Evolutionary conservation across 2,888 invertebrate genomes (phyloP), one percentile per base, ranked within the genome.

Genomic region (Cylloceria caligata): DNA sequence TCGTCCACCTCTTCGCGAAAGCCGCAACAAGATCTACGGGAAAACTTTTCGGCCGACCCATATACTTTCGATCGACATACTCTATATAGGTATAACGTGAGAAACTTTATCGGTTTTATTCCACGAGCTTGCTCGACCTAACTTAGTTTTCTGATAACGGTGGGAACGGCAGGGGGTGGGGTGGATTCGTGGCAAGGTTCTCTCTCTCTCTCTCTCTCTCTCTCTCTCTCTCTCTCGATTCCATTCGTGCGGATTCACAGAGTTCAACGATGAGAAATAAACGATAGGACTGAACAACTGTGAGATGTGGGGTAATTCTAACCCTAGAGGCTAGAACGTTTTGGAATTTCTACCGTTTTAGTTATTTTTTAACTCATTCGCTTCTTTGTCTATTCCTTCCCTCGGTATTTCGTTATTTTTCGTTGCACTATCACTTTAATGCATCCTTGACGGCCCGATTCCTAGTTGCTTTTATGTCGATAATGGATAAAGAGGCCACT

Each of bases 321-420:
- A 36, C 30, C 30, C 67, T 36, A 42, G 64, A 7, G 39, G 13
- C 34, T 19, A 45, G 30, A 42, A 62, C 16, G 24, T 68, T 69
- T 80, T 45, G 34, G 13, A 69, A 64, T 74, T 42, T 9, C 68
- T 21, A 80, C 64, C 55, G 45, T 55, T 80, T 71, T 27, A 69
- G 27, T 80, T 71, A 75, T 75, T 77, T 65, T 75, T 82, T 75
- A 71, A 39, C 42, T 57, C 36, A 7, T 62, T 71, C 65, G 13
- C 55, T 9, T 34, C 47, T 42, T 55, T 45, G 21, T 47, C 19
- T 45, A 42, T 49, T 21, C n/a, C 42, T 45, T 60, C n/a, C 36
- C 49, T 68, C 62, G 19, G 27, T 62, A 39, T 21, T 24, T 7
- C 42, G 49, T 11, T 19, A 30, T 34, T 42, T 39, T 36, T 0